These are phyloP conservation scores for Porites evermanni DNA, from an alignment of 92 coral and sea anemone genomes.

Conservation along the genomic window DNA sequence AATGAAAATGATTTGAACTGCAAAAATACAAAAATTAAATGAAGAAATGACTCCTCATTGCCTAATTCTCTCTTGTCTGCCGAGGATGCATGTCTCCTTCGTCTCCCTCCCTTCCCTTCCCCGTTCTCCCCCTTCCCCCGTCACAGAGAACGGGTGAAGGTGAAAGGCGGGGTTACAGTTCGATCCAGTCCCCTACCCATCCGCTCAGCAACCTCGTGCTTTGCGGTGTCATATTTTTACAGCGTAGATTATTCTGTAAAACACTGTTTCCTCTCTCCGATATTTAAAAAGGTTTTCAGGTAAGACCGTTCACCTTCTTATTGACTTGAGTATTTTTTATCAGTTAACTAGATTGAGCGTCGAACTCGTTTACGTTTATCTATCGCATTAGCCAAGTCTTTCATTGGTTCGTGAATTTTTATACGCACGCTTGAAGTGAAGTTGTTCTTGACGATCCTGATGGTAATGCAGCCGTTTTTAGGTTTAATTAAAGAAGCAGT, in stretches of 20 bases:
- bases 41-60: too few relatives aligned
- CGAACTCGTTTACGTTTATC: background rate
- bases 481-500: background rate
- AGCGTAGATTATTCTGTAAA: slow-evolving; percentile 11
- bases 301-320: slow-evolving; percentile 8
- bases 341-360: too few relatives aligned
- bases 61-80: too few relatives aligned
- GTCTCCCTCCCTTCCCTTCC: background rate
- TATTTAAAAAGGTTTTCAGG: slow-evolving; percentile 52
- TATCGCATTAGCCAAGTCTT: background rate
- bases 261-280: slow-evolving; percentile 19
- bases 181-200: slow-evolving; percentile 15
- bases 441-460: background rate
- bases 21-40: too few relatives aligned
- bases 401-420: background rate
- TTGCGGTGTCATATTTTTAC: slow-evolving; percentile 12
- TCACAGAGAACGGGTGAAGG: too few relatives aligned
- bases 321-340: background rate
- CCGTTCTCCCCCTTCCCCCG: background rate
- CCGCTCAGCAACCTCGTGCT: slow-evolving; percentile 23
- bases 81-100: too few relatives aligned
- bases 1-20: too few relatives aligned
- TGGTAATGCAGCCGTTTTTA: background rate
- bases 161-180: slow-evolving; percentile 17
- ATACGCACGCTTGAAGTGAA: background rate